Conservation (phyloP, 1,140 invertebrate genomes). For the Riptortus pedestris region DNA sequence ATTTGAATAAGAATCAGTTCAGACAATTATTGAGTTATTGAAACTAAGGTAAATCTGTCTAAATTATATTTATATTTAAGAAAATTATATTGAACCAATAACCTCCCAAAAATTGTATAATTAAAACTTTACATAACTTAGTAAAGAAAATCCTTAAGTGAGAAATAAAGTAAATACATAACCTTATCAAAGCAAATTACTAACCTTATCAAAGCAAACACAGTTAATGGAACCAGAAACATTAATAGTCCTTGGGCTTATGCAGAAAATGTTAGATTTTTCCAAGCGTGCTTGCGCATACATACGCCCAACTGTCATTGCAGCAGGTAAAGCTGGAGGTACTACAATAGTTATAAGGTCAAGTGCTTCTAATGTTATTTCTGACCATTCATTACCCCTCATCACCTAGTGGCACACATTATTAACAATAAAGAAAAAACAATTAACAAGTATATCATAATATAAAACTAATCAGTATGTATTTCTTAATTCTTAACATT, state of each 20-base stretch:
- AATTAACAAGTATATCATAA: background rate
- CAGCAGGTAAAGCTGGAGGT: constrained; percentile 84
- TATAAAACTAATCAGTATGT: background rate
- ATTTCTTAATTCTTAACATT: background rate
- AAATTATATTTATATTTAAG: too few relatives aligned
- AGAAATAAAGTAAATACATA: too few relatives aligned
- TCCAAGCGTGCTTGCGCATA: constrained; percentile 74
- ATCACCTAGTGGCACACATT: too few relatives aligned
- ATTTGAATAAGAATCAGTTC: too few relatives aligned
- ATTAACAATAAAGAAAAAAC: constrained; percentile 12
- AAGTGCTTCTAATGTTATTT: constrained; percentile 48
- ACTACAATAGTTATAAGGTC: constrained; percentile 93
- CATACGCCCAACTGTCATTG: constrained; percentile 81
- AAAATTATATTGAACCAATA: too few relatives aligned
- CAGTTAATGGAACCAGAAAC: constrained; percentile 82
- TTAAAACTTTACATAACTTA: too few relatives aligned
- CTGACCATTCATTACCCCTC: constrained; percentile 33
- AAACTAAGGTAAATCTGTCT: too few relatives aligned
- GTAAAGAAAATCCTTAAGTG: too few relatives aligned
- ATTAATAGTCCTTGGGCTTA: constrained; percentile 80
- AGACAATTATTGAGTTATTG: too few relatives aligned
- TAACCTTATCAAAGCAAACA: constrained; percentile 89
- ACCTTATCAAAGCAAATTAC: too few relatives aligned
- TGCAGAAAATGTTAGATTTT: constrained; percentile 71
- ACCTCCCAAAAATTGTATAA: too few relatives aligned